Conservation (phyloP, 2,888 invertebrate genomes). For the Thysanoteuthis rhombus region DNA sequence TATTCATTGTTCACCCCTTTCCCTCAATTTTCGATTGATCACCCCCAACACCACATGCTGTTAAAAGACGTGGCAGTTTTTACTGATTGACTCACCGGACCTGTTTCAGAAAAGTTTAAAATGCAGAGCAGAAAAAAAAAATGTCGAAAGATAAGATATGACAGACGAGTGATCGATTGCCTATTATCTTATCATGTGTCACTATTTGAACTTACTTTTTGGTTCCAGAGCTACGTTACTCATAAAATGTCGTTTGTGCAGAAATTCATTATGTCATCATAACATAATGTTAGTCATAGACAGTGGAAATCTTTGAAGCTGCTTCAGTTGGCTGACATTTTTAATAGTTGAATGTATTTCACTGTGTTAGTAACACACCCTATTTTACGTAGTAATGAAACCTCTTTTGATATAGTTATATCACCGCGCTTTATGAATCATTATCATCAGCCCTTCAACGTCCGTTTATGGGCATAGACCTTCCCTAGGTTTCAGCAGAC, state of each 20-base stretch:
- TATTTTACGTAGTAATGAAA: not conserved
- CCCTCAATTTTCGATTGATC: too few relatives aligned
- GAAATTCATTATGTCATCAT: not conserved
- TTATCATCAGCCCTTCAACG: too few relatives aligned
- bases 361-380: not conserved
- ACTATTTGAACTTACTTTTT: not conserved
- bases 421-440: too few relatives aligned
- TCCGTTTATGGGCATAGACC: too few relatives aligned
- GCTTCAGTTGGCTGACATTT: not conserved
- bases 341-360: not conserved
- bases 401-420: not conserved
- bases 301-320: not conserved
- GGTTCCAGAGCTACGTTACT: not conserved
- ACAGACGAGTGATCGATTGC: not conserved
- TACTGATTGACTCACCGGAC: too few relatives aligned
- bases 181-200: not conserved
- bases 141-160: not conserved
- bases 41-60: too few relatives aligned
- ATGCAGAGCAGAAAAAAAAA: not conserved
- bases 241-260: not conserved
- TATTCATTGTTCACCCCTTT: too few relatives aligned
- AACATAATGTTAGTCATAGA: not conserved
- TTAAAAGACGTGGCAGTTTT: too few relatives aligned
- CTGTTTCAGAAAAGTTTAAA: not conserved
- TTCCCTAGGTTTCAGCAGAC: too few relatives aligned